phyloP scores from a whole-genome alignment of 2,113 vertebrate species.

The Megaptera novaeangliae region DNA sequence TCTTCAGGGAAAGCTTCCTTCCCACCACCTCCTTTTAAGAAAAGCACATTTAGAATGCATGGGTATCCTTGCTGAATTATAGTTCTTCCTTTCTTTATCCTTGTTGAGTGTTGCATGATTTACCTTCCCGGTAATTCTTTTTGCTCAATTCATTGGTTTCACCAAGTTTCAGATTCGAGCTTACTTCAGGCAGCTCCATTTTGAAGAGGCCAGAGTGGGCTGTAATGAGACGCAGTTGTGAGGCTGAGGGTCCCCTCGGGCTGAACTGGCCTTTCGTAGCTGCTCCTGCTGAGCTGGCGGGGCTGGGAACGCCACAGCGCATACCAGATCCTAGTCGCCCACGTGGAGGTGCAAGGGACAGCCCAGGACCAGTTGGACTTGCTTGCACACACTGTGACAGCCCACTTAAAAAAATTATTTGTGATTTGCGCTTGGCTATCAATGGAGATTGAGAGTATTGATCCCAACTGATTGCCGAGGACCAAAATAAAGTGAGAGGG shows the following conservation, averaged over 20 bases:
- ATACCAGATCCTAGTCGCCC: fast-evolving
- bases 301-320: fast-evolving
- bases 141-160: neutral
- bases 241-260: fast-evolving
- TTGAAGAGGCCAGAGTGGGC: neutral
- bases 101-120: neutral
- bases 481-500: constrained; percentile 80
- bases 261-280: neutral
- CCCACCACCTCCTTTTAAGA: neutral
- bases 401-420: constrained; percentile 52
- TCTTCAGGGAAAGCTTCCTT: neutral
- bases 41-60: neutral
- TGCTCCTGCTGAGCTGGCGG: fast-evolving
- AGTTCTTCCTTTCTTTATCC: neutral
- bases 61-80: neutral
- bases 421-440: constrained; percentile 71
- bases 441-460: constrained; percentile 80
- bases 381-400: neutral
- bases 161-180: neutral
- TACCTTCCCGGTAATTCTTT: neutral
- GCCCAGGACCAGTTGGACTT: neutral
- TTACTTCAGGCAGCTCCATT: neutral
- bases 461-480: constrained; percentile 76
- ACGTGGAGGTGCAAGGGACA: neutral
- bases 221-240: neutral